Evolutionary conservation across 2,888 invertebrate genomes (phyloP).

Genomic region (Arge pagana): DNA sequence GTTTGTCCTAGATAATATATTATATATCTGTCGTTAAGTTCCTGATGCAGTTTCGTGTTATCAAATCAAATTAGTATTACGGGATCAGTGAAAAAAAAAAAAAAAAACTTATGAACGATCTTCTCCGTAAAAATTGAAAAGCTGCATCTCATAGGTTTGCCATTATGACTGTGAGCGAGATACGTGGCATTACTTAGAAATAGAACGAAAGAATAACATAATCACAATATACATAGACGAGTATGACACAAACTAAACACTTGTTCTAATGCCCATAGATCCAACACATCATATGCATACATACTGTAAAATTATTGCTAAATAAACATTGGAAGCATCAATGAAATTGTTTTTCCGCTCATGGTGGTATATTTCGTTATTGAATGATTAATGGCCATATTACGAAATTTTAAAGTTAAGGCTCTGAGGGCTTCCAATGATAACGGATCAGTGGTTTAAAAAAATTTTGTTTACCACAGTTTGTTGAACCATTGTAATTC

Average conservation of each 20-base stretch:
- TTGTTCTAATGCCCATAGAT: constrained; percentile 42
- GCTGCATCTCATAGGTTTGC: constrained; percentile 39
- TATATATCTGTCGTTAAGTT: constrained; percentile 50
- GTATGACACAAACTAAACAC: constrained; percentile 39
- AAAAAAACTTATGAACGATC: constrained; percentile 25
- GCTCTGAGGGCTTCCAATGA: too few relatives aligned
- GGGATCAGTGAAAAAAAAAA: constrained; percentile 29
- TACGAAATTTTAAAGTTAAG: too few relatives aligned
- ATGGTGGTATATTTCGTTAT: background rate
- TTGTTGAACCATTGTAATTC: too few relatives aligned
- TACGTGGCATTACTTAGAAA: constrained; percentile 44
- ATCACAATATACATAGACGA: constrained; percentile 35
- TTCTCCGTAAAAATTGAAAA: constrained; percentile 29
- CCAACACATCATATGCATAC: constrained; percentile 46
- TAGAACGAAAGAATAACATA: constrained; percentile 33
- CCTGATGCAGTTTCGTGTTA: constrained; percentile 52
- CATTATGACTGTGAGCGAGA: constrained; percentile 40
- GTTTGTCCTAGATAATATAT: constrained; percentile 46
- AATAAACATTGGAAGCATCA: constrained; percentile 50
- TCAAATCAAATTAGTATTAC: constrained; percentile 52
- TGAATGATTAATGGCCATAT: too few relatives aligned
- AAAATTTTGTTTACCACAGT: too few relatives aligned
- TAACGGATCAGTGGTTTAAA: too few relatives aligned
- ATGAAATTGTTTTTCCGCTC: constrained; percentile 6
- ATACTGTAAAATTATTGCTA: constrained; percentile 51